phyloP scores from a whole-genome alignment of 1,140 invertebrate genomes.

The Ladona fulva region DNA sequence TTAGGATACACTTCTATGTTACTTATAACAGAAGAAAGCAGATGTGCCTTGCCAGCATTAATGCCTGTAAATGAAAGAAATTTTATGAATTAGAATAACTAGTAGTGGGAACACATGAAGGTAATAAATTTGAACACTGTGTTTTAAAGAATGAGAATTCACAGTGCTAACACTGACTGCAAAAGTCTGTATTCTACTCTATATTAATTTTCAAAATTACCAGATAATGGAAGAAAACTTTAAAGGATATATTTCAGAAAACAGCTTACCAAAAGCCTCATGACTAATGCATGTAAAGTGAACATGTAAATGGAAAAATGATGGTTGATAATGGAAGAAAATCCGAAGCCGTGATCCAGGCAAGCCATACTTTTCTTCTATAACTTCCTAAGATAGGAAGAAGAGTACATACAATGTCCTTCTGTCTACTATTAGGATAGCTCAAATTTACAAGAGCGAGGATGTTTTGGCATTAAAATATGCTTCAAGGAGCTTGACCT shows the following conservation, averaged over 20 bases:
- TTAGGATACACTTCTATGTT: slow-evolving; percentile 74
- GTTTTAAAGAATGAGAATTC: no score
- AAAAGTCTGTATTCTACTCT: no score
- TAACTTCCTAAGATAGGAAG: slow-evolving; percentile 49
- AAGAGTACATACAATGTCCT: no score
- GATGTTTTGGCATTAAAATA: no score
- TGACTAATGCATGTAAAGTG: slow-evolving; percentile 82
- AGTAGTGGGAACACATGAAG: no score
- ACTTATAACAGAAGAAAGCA: slow-evolving; percentile 79
- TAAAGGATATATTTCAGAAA: slow-evolving; percentile 17
- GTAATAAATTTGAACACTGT: no score
- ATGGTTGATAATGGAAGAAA: slow-evolving; percentile 94
- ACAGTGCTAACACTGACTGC: no score
- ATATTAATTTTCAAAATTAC: no score
- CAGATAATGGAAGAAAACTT: slow-evolving; percentile 15
- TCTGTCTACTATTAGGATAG: no score
- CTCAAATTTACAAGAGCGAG: no score
- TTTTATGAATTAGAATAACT: no score
- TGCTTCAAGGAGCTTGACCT: slow-evolving; percentile 32
- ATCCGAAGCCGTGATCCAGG: slow-evolving; percentile 60
- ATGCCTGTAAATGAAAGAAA: slow-evolving; percentile 41
- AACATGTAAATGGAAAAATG: slow-evolving; percentile 93
- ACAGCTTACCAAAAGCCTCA: slow-evolving; percentile 60
- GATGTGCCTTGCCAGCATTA: slow-evolving; percentile 71
- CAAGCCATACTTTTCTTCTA: slow-evolving; percentile 70